These are phyloP conservation scores for Marronus borbonicus DNA, from an alignment of 2,888 invertebrate species.

Conservation along the genomic window DNA sequence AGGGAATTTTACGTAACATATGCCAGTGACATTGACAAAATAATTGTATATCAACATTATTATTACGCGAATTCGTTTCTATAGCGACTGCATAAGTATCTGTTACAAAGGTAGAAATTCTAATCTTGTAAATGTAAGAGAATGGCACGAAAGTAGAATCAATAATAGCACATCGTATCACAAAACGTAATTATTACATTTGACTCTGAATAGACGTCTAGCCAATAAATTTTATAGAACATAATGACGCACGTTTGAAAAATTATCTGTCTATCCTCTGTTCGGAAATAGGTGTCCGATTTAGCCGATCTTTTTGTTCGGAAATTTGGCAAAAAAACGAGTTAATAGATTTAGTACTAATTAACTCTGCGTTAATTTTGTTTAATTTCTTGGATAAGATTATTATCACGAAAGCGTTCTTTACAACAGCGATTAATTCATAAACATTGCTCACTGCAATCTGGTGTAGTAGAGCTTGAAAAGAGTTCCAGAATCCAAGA, in stretches of 20 bases:
- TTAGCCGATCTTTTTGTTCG: too few relatives aligned
- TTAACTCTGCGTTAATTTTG: too few relatives aligned
- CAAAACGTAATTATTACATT: neutral
- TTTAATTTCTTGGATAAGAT: too few relatives aligned
- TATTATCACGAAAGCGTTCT: too few relatives aligned
- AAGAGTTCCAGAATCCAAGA: too few relatives aligned
- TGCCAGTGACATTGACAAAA: conserved; percentile 23
- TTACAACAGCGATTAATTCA: too few relatives aligned
- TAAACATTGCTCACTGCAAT: too few relatives aligned
- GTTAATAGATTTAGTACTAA: too few relatives aligned
- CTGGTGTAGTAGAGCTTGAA: too few relatives aligned
- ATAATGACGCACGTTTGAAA: neutral
- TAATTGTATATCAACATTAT: conserved; percentile 22
- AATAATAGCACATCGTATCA: neutral
- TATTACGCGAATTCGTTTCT: conserved; percentile 1
- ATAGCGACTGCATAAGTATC: neutral
- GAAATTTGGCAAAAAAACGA: too few relatives aligned
- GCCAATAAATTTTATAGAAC: neutral
- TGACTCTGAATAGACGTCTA: neutral
- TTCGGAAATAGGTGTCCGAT: neutral
- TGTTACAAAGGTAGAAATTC: conserved; percentile 16
- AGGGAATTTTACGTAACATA: conserved; percentile 12
- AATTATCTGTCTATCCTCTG: neutral
- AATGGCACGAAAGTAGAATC: conserved; percentile 16
- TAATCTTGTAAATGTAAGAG: neutral